Evolutionary conservation across 2,113 vertebrate genomes (phyloP).

Genomic region (Mormoops blainvillei): DNA sequence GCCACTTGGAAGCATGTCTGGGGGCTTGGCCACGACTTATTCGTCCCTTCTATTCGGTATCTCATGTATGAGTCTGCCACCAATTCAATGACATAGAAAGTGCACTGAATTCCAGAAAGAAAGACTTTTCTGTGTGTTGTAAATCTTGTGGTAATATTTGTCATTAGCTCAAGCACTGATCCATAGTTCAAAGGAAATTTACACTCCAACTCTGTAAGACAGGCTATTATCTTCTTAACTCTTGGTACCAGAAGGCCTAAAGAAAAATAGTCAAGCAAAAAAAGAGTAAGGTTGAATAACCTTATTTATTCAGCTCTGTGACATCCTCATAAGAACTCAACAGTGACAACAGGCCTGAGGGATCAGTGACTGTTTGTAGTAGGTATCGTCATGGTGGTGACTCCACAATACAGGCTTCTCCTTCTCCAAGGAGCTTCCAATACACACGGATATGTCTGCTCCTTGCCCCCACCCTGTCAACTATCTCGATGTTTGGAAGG

Average conservation of each 20-base stretch:
- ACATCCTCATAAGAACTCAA: neutral
- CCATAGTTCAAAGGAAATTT: conserved; percentile 43
- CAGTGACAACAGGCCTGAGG: neutral
- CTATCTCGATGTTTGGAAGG: neutral
- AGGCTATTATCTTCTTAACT: conserved; percentile 47
- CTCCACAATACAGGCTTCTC: neutral
- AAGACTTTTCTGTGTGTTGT: neutral
- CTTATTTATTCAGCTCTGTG: neutral
- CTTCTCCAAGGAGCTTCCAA: neutral
- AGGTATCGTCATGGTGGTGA: neutral
- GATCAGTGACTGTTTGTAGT: neutral
- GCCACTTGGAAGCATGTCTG: neutral
- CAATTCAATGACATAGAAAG: conserved; percentile 29
- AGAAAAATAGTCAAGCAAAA: conserved; percentile 5
- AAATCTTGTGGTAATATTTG: conserved; percentile 60
- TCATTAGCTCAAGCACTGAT: conserved; percentile 45
- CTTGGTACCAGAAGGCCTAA: neutral
- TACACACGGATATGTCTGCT: neutral
- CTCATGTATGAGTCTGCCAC: neutral
- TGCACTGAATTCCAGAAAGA: neutral
- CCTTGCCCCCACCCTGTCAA: neutral
- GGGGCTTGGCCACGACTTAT: neutral
- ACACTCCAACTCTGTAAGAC: conserved; percentile 28
- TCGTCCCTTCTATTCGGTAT: neutral
- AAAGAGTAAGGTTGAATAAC: neutral